Evolutionary conservation across 2,113 vertebrate genomes (phyloP).

Genomic region (Nycticryphes semicollaris): DNA sequence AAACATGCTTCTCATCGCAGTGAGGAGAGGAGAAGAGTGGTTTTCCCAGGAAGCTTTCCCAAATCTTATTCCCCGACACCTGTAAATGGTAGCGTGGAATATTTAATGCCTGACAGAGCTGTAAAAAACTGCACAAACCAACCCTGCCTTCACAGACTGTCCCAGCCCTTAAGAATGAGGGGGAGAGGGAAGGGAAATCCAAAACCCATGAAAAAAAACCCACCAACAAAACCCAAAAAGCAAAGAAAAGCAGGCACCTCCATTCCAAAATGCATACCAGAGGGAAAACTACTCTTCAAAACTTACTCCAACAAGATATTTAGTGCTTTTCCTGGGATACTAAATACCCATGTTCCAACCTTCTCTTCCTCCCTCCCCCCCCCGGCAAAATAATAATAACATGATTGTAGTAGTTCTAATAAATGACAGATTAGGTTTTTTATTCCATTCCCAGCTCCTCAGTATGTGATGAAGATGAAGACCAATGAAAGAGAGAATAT

Average conservation of each 20-base stretch:
- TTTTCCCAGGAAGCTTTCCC: conserved; percentile 77
- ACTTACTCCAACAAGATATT: background rate
- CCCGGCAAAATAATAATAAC: background rate
- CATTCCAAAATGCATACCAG: background rate
- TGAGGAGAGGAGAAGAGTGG: conserved; percentile 93
- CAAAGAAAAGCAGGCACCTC: background rate
- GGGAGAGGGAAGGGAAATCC: no score
- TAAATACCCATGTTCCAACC: background rate
- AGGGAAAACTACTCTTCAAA: background rate
- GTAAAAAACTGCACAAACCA: background rate
- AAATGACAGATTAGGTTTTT: background rate
- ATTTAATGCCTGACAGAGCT: background rate
- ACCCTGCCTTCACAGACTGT: background rate
- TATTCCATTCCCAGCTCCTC: background rate
- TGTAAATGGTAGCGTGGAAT: conserved; percentile 51
- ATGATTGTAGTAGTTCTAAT: background rate
- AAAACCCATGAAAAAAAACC: background rate
- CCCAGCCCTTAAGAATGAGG: background rate
- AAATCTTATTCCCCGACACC: conserved; percentile 81
- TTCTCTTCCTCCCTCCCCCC: background rate
- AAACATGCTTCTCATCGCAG: conserved; percentile 71
- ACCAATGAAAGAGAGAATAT: background rate
- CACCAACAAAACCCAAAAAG: background rate
- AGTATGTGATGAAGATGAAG: background rate
- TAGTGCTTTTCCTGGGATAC: background rate